A percentile compares a stretch with the other conserved stretches of the same genome.
Conservation (phyloP, 1,140 invertebrate genomes). For the Temnothorax longispinosus region DNA sequence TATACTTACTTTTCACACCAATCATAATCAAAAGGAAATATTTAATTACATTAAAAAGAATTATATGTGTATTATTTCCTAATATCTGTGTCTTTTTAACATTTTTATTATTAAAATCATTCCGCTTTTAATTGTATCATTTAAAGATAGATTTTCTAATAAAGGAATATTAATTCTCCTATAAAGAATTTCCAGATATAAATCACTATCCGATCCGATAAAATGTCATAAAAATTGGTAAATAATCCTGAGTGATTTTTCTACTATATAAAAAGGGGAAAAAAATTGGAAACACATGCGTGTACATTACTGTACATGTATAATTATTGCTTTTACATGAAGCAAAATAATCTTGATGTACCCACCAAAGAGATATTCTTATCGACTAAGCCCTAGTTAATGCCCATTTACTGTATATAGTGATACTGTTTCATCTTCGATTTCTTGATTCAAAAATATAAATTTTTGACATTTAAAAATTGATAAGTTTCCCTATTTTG, state of each 20-base stretch:
- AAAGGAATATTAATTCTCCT: background rate
- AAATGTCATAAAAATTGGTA: background rate
- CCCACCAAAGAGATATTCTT: background rate
- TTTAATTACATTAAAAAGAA: background rate
- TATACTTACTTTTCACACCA: background rate
- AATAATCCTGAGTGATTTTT: background rate
- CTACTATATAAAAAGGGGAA: background rate
- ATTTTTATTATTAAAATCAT: background rate
- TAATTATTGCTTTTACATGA: background rate
- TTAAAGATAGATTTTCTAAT: background rate
- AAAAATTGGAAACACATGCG: background rate
- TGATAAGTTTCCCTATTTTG: background rate
- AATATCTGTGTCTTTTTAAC: background rate
- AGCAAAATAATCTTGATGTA: background rate
- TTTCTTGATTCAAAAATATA: background rate
- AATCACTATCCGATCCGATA: background rate
- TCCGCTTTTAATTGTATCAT: background rate
- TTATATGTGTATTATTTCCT: background rate
- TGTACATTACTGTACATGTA: background rate
- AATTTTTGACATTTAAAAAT: background rate
- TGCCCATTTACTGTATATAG: background rate
- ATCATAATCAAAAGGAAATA: background rate
- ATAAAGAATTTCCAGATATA: background rate
- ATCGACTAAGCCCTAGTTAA: constrained; percentile 1
- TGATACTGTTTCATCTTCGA: background rate